Percentiles rank a stretch among this genome's conserved stretches.
Conservation (phyloP, 2,797 vertebrate species). For the Ispidina lecontei region DNA sequence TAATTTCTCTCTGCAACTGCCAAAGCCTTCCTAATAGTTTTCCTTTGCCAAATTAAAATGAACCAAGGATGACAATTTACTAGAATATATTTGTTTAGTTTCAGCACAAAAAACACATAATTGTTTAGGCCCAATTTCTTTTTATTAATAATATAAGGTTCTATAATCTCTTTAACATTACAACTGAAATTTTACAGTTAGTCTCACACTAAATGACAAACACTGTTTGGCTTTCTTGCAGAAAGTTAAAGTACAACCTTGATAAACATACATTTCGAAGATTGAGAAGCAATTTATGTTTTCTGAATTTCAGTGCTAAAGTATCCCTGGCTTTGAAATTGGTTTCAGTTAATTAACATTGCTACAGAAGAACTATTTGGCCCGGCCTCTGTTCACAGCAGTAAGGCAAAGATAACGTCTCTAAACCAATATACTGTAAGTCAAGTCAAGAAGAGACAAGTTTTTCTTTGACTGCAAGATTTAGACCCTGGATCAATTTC, state of each 20-base stretch:
- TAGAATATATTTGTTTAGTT: background rate
- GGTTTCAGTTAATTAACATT: constrained; percentile 50
- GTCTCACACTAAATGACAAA: constrained; percentile 74
- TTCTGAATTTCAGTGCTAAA: constrained; percentile 58
- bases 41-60: background rate
- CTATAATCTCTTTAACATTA: constrained; percentile 76
- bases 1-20: background rate
- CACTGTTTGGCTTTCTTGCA: constrained; percentile 73
- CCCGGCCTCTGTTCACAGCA: constrained; percentile 34
- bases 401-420: constrained; percentile 47
- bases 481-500: background rate
- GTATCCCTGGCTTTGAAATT: constrained; percentile 37
- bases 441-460: background rate
- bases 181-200: constrained; percentile 76
- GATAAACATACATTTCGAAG: constrained; percentile 61
- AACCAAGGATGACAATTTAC: background rate
- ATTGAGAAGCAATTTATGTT: constrained; percentile 49
- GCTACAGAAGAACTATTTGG: constrained; percentile 45
- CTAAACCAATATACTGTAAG: background rate
- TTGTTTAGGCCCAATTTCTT: constrained; percentile 62
- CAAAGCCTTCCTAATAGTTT: background rate
- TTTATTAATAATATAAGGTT: constrained; percentile 79
- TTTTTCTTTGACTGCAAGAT: background rate
- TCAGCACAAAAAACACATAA: constrained; percentile 50
- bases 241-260: constrained; percentile 71